Evolutionary conservation across 2,113 vertebrate species (phyloP), one percentile per base, ranked within the genome.

Genomic region (Embiotoca jacksoni): DNA sequence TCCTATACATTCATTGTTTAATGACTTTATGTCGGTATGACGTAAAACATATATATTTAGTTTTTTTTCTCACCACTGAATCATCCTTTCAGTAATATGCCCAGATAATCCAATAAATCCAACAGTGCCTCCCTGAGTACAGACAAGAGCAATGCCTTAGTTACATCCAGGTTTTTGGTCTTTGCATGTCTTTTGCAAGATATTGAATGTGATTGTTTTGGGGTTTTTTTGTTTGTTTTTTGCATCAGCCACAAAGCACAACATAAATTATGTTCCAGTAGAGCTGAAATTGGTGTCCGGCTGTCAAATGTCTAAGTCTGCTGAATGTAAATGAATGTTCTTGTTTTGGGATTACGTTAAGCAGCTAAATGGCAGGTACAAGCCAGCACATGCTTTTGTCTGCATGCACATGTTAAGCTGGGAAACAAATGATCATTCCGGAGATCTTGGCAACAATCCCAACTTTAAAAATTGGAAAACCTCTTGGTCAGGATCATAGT

Each of bases 121-220:
- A 92, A 92, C 84, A 93, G 80, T 92, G 90, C 89, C 92, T 89
- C 90, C 89, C 77, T 84, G 88, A 91, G 91, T 84, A 75, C 72
- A 84, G 64, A 75, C 31, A 78, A 69, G 54, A 75, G 75, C 62
- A 91, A 77, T 91, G 72, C 61, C 53, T 53, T 37, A 2, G 46
- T 32, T 64, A 35, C 63, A 46, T 57, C 44, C 37, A 46, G 11
- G 23, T 23, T 23, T 23, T 23, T 23, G 23, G 23, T 37, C 32
- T 46, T 31, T 41, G 14, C 16, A 63, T 13, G 13, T 9, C 37
- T 11, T 14, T 10, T 55, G 23, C 23, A 23, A 23, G 23, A 23
- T 23, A 23, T 39, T 61, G 2, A 35, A 23, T 15, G 6, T 36
- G 56, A 53, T 10, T 52, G 14, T 13, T 46, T 78, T n/a, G n/a